Conservation (phyloP, 2,113 vertebrate species). For the Acrocephalus kingi region DNA sequence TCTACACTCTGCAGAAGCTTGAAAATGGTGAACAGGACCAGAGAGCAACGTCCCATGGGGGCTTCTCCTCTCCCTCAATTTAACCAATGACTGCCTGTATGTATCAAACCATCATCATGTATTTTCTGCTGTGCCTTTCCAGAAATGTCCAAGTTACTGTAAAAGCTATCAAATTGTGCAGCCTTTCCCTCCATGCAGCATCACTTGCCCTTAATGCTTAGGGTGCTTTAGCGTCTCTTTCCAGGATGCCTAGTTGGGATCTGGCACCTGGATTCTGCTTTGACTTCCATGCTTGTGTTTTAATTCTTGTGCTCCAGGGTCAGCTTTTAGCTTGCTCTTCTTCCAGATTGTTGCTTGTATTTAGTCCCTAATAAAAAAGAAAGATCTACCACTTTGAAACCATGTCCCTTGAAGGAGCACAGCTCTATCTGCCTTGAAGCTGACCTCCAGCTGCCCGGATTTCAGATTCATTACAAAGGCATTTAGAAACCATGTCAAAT, state of each 20-base stretch:
- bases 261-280: background rate
- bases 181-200: background rate
- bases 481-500: constrained; percentile 28
- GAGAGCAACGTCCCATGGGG: accelerated
- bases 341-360: background rate
- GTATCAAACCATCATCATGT: background rate
- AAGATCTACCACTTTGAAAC: constrained; percentile 1
- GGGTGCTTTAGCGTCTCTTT: background rate
- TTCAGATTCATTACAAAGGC: constrained; percentile 29
- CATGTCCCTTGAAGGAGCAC: background rate
- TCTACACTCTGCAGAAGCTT: background rate
- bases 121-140: background rate
- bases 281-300: background rate
- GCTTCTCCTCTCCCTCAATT: background rate
- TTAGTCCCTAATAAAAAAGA: constrained; percentile 33
- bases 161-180: background rate
- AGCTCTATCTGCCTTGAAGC: background rate
- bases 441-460: background rate
- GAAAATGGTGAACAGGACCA: background rate
- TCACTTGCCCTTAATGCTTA: background rate
- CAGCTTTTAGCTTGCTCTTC: background rate
- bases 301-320: background rate
- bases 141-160: background rate
- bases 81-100: background rate
- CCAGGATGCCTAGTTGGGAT: background rate